Evolutionary conservation across 1,140 invertebrate genomes (phyloP), one percentile per base, ranked within the genome.

Genomic region (Cryptotermes secundus): DNA sequence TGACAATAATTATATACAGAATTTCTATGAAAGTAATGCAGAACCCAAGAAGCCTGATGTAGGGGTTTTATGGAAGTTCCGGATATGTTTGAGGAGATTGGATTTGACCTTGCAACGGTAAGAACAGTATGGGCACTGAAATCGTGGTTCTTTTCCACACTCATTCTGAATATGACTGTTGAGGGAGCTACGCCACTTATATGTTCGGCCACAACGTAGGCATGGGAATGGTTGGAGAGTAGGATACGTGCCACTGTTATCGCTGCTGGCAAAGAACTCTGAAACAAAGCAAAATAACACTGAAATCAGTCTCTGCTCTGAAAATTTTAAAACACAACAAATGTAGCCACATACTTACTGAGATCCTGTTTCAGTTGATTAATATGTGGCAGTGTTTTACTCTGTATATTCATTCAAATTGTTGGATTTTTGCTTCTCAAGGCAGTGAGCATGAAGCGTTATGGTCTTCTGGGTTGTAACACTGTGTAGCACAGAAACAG

Each of bases 131-230:
- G 88, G 87, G 85, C 92, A 93, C 83, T 91, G 90, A 87, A 93
- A 93, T 84, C 92, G 90, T 9, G 91, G 91, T 80, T 92, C 91
- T 84, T 92, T 91, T 19, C 91, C 87, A 83, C 91, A 90, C 19
- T 91, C 90, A 89, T 95, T 96, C 89, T 96, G 96, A 90, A 96
- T 95, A 88, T 96, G 95, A 88, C 96, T 96, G 36, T 95, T 91
- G 87, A 96, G 90, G 87, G 95, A 96, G 85, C 95, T 96, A 89
- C 96, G 96, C 82, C 96, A 91, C 88, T 96, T 96, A 90, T 96
- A 96, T 83, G 95, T 93, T 72, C 95, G 92, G 81, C 95, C 95
- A 89, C 95, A 96, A 86, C 95, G 94, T 26, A 94, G 91, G 89
- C 94, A 96, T 87, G 94, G 94, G 89, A 96, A 88, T 87, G 24